These are phyloP conservation scores for Ursus arctos DNA, from an alignment of 2,113 vertebrate genomes.

Conservation along the genomic window DNA sequence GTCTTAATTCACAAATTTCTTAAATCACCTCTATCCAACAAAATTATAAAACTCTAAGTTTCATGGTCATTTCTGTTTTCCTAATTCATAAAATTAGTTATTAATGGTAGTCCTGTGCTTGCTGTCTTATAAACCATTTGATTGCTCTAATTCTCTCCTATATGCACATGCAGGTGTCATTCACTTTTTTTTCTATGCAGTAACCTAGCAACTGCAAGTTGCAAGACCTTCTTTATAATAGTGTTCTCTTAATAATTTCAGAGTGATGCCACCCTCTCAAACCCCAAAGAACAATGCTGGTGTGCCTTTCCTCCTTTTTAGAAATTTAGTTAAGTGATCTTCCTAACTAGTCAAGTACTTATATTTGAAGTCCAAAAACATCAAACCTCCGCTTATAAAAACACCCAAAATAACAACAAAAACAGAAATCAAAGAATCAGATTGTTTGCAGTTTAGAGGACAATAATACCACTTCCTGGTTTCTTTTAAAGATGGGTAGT, in stretches of 20 bases:
- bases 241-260: not conserved
- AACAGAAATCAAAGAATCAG: not conserved
- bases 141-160: not conserved
- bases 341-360: not conserved
- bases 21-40: not conserved
- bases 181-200: not conserved
- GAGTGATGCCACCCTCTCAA: not conserved
- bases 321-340: not conserved
- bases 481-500: not conserved
- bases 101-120: not conserved
- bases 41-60: slow-evolving; percentile 48
- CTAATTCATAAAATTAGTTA: slow-evolving; percentile 28
- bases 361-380: not conserved
- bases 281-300: not conserved
- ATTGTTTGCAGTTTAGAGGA: not conserved
- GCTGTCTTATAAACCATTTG: not conserved
- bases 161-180: not conserved
- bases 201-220: slow-evolving; percentile 54
- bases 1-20: slow-evolving; percentile 24
- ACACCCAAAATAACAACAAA: not conserved
- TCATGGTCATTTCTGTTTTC: not conserved
- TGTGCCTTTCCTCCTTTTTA: not conserved
- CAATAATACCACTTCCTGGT: not conserved
- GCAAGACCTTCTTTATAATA: not conserved
- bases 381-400: not conserved